These are phyloP conservation scores for Lophotriccus pileatus DNA, from an alignment of 2,797 vertebrate genomes.

Conservation along the genomic window DNA sequence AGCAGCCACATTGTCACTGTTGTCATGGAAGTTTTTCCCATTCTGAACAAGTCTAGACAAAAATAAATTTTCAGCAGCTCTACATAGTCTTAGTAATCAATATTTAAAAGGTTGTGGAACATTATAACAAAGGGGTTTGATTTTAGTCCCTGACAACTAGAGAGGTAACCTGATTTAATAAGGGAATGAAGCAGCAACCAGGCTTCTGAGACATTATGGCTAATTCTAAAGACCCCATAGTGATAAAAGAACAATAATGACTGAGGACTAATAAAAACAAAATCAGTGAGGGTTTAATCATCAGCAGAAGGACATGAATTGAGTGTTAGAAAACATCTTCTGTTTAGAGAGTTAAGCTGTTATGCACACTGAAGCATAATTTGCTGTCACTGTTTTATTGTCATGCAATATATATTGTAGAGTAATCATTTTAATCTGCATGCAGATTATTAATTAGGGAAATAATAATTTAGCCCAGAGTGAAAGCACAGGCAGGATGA, in stretches of 20 bases:
- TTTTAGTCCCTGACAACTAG: not conserved
- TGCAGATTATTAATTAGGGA: slow-evolving; percentile 50
- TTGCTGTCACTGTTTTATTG: slow-evolving; percentile 28
- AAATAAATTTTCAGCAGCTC: slow-evolving; percentile 3
- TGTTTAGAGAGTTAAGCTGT: slow-evolving; percentile 48
- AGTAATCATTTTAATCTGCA: slow-evolving; percentile 32
- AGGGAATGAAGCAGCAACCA: not conserved
- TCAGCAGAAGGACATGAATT: slow-evolving; percentile 35
- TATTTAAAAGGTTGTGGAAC: slow-evolving; percentile 29
- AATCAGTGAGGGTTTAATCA: slow-evolving; percentile 37
- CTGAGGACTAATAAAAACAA: slow-evolving; percentile 48
- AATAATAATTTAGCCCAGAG: slow-evolving; percentile 9
- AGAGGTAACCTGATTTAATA: slow-evolving; percentile 27
- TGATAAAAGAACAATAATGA: slow-evolving; percentile 51
- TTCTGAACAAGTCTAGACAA: slow-evolving; percentile 6
- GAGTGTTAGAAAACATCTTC: slow-evolving; percentile 37
- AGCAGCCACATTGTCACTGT: not conserved
- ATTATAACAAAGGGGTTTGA: not conserved
- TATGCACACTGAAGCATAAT: slow-evolving; percentile 2
- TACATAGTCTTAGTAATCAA: not conserved
- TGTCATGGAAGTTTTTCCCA: slow-evolving; percentile 16
- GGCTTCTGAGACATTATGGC: not conserved
- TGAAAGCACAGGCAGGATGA: not conserved
- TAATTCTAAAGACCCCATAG: slow-evolving; percentile 30
- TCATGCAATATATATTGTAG: slow-evolving; percentile 16